Conservation (phyloP, 2,888 invertebrate species). For the Smittia sp. region DNA sequence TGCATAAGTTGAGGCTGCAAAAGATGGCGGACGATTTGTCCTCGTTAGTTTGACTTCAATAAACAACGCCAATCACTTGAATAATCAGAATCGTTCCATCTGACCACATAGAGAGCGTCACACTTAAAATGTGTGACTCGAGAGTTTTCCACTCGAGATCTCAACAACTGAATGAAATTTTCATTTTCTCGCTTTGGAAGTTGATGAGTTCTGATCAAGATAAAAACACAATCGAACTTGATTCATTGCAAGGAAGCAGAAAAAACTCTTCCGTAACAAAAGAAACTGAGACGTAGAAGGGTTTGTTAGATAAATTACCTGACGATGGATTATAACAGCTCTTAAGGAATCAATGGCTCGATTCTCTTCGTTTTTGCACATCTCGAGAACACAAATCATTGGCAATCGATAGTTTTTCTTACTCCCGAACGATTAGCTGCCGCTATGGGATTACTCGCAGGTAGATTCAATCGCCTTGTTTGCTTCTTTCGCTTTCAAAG, state of each 20-base stretch:
- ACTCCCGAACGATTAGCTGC: too few species aligned
- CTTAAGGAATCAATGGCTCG: not conserved
- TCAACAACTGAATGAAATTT: not conserved
- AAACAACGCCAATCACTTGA: not conserved
- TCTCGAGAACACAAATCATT: not conserved
- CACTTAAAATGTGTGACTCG: not conserved
- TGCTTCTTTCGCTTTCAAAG: too few species aligned
- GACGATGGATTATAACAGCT: not conserved
- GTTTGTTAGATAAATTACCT: slow-evolving; percentile 4
- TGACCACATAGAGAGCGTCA: slow-evolving; percentile 9
- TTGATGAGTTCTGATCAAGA: not conserved
- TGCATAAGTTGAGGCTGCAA: not conserved
- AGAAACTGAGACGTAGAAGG: not conserved
- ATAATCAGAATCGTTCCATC: not conserved
- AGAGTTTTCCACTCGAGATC: not conserved
- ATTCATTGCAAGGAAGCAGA: not conserved
- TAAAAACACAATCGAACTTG: slow-evolving; percentile 2
- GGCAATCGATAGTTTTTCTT: not conserved
- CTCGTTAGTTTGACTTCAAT: not conserved
- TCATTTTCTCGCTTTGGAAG: not conserved
- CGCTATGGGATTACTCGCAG: too few species aligned
- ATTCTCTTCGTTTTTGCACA: not conserved
- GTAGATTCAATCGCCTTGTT: too few species aligned
- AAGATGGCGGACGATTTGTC: slow-evolving; percentile 7
- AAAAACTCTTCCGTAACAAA: not conserved